Evolutionary conservation across 2,113 vertebrate species (phyloP).

Genomic region (Microcebus tavaratra): DNA sequence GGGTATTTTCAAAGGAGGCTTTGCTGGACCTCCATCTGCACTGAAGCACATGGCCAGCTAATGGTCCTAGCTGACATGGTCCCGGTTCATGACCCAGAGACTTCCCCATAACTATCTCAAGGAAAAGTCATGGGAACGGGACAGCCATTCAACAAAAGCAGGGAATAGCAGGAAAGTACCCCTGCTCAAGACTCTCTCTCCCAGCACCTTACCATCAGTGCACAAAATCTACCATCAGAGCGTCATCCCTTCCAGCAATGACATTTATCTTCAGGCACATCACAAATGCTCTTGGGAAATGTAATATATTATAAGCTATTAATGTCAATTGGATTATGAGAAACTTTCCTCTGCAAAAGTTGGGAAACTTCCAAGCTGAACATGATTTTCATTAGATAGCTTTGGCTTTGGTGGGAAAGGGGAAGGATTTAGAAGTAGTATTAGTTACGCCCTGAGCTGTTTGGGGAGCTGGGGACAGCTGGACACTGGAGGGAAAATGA

Average conservation of each 20-base stretch:
- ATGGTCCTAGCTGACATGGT: neutral
- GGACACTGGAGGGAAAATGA: conserved; percentile 47
- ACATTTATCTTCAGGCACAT: neutral
- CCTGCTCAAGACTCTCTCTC: neutral
- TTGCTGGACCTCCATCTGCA: neutral
- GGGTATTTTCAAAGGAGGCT: neutral
- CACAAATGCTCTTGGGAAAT: neutral
- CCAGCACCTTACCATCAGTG: neutral
- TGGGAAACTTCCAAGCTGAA: conserved; percentile 19
- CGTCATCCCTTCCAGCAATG: neutral
- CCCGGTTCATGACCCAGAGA: neutral
- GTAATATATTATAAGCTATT: neutral
- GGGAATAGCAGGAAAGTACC: neutral
- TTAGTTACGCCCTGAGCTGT: neutral
- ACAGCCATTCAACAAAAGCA: neutral
- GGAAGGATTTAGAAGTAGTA: neutral
- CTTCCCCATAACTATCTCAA: neutral
- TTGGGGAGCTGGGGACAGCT: neutral
- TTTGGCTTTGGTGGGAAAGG: neutral
- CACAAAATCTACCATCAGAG: neutral
- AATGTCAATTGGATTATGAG: neutral
- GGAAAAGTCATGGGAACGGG: neutral
- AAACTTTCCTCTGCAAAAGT: neutral
- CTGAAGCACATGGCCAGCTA: neutral
- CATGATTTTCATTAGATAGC: neutral